A percentile compares a stretch with the other conserved stretches of the same genome.
Evolutionary conservation across 53 echinoderm and acorn worm species (phyloP).

Genomic region (Patiria pectinifera): DNA sequence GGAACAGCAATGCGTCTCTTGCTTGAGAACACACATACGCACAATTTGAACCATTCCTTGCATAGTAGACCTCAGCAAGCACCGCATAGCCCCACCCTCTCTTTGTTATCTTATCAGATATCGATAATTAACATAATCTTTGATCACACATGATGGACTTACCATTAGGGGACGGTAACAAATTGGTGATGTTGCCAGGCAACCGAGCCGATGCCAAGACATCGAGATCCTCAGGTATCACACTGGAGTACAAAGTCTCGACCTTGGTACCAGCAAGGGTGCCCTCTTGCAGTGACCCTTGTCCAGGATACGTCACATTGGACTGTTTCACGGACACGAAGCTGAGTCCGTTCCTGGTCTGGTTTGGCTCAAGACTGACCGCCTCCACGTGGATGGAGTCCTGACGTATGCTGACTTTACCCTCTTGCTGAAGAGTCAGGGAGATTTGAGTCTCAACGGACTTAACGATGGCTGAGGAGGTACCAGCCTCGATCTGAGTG

Average conservation of each 20-base stretch:
- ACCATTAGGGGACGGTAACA: neutral
- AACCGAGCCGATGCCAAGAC: constrained; percentile 9
- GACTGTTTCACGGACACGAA: constrained; percentile 11
- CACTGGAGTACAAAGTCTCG: constrained; percentile 12
- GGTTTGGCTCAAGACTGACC: neutral
- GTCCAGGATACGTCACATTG: neutral
- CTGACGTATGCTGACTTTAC: constrained; percentile 15
- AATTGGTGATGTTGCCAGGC: neutral
- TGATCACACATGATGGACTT: neutral
- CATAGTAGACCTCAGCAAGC: no score
- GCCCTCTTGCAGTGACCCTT: neutral
- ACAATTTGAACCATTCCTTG: no score
- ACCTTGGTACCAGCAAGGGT: constrained; percentile 19
- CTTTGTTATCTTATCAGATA: no score
- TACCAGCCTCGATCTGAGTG: neutral
- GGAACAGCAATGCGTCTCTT: no score
- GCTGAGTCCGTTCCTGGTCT: neutral
- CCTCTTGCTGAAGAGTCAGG: constrained; percentile 34
- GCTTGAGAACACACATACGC: no score
- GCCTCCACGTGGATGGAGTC: constrained; percentile 35
- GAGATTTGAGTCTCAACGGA: constrained; percentile 58
- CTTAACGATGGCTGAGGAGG: constrained; percentile 37
- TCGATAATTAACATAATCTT: no score
- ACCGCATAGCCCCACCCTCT: no score
- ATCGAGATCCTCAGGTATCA: constrained; percentile 1